Base-by-base conservation (phyloP, 2,797 vertebrate species). In the Sciaenops ocellatus region DNA sequence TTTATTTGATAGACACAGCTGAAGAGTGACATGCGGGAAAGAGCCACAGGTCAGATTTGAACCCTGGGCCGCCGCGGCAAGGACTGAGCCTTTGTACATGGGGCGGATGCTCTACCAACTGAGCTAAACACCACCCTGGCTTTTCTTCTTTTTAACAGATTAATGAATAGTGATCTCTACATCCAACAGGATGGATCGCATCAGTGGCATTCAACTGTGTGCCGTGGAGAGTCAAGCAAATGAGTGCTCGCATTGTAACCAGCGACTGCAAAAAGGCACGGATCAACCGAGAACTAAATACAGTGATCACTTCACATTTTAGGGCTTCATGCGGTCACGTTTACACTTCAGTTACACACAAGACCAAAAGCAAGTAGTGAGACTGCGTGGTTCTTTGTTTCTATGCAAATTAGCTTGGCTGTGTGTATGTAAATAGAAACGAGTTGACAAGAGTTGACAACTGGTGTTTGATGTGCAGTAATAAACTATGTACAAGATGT, bases 161-260 rank as follows among this genome's bases (percentile, higher is more conserved):
- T 87, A 88, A 85, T 77, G 79, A 80, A 79, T 50, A 74, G 68
- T 72, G 78, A 86, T 85, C 69, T 41, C 52, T 56, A 38, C 78
- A 68, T 84, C 63, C 57, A 76, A 20, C 4, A 62, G 69, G 61
- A 67, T 46, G 67, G 76, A 84, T 84, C 60, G 69, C 65, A 74
- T 80, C 75, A 64, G 80, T 51, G 73, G 38, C 59, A 62, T 73
- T 81, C 78, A 44, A 64, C 52, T 51, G 41, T 41, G 65, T 24
- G 64, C 69, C 24, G 12, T 0, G 10, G 41, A 73, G 65, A 42
- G 34, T 57, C 34, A 26, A 57, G n/a, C 34, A 9, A 67, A 18
- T 1, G 55, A 60, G 18, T 6, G 42, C 55, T 34, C 59, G 51
- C 3, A 22, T 34, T 22, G n/a, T 42, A 71, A 62, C 22, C 47